Conservation (phyloP, 2,888 invertebrate genomes). For the Eucera pruinosa region DNA sequence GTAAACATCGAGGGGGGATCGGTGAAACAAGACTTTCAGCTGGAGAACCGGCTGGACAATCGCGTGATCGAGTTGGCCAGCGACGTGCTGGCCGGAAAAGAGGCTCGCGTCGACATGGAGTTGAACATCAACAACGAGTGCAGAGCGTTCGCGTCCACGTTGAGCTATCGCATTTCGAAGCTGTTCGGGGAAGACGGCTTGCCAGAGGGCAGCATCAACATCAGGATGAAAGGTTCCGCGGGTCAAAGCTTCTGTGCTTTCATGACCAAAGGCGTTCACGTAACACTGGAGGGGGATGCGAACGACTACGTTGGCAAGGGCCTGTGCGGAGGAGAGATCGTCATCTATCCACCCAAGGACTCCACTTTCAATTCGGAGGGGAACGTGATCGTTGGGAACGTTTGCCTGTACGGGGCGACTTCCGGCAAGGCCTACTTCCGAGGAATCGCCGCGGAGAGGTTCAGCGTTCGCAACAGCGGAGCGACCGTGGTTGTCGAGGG, state of each 20-base stretch:
- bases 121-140: constrained; percentile 96
- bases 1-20: constrained; percentile 96
- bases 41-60: constrained; percentile 93
- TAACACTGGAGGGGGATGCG: constrained; percentile 97
- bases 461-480: constrained; percentile 99
- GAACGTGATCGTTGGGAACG: constrained; percentile 99
- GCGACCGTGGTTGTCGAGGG: constrained; percentile 98
- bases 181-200: constrained; percentile 95
- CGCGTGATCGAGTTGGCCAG: constrained; percentile 90
- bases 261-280: constrained; percentile 94
- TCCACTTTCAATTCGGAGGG: constrained; percentile 95
- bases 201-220: constrained; percentile 92
- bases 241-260: constrained; percentile 99
- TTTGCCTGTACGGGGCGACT: constrained; percentile 98
- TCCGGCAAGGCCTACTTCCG: constrained; percentile 97
- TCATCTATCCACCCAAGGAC: constrained; percentile 95
- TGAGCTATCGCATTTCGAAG: constrained; percentile 98
- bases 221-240: constrained; percentile 95
- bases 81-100: constrained; percentile 90
- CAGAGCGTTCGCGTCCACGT: constrained; percentile 96
- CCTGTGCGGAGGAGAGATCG: constrained; percentile 96
- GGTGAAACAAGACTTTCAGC: constrained; percentile 92
- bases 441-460: constrained; percentile 98
- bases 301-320: constrained; percentile 99
- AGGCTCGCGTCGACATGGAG: constrained; percentile 88